Conservation (phyloP, 2,888 invertebrate species). For the Ceramica pisi region DNA sequence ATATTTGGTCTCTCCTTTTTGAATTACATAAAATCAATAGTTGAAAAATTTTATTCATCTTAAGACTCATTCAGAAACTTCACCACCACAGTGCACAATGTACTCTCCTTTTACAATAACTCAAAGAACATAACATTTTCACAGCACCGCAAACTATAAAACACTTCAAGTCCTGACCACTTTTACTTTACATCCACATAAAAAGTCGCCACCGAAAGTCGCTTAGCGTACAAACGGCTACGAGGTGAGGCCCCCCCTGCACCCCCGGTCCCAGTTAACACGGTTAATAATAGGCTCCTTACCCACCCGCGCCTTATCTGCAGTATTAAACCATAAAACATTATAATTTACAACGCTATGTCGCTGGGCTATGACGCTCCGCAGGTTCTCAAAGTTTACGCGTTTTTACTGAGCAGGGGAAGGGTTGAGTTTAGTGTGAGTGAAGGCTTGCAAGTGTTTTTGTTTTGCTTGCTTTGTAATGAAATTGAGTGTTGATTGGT, state of each 20-base stretch:
- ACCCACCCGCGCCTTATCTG: slow-evolving; percentile 88
- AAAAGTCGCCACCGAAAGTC: slow-evolving; percentile 64
- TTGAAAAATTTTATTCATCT: neutral
- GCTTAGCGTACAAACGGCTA: slow-evolving; percentile 57
- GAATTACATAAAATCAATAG: no score
- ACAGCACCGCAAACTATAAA: slow-evolving; percentile 45
- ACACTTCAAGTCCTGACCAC: slow-evolving; percentile 42
- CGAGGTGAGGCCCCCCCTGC: slow-evolving; percentile 55
- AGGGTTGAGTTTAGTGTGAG: slow-evolving; percentile 45
- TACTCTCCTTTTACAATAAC: slow-evolving; percentile 28
- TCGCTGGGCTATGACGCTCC: slow-evolving; percentile 85
- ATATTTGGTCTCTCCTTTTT: neutral
- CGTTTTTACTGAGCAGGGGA: slow-evolving; percentile 57
- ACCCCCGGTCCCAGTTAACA: slow-evolving; percentile 80
- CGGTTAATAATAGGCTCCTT: slow-evolving; percentile 89
- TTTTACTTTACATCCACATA: slow-evolving; percentile 46
- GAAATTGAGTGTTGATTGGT: neutral
- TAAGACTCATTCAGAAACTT: slow-evolving; percentile 1
- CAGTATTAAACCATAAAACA: slow-evolving; percentile 91
- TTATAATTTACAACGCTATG: slow-evolving; percentile 89
- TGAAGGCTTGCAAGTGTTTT: slow-evolving; percentile 1
- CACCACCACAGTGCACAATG: slow-evolving; percentile 30
- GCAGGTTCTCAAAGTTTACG: slow-evolving; percentile 81
- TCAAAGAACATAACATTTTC: slow-evolving; percentile 37
- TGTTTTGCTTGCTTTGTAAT: neutral